Evolutionary conservation across 2,113 vertebrate genomes (phyloP).

Genomic region (Phalacrocorax aristotelis): DNA sequence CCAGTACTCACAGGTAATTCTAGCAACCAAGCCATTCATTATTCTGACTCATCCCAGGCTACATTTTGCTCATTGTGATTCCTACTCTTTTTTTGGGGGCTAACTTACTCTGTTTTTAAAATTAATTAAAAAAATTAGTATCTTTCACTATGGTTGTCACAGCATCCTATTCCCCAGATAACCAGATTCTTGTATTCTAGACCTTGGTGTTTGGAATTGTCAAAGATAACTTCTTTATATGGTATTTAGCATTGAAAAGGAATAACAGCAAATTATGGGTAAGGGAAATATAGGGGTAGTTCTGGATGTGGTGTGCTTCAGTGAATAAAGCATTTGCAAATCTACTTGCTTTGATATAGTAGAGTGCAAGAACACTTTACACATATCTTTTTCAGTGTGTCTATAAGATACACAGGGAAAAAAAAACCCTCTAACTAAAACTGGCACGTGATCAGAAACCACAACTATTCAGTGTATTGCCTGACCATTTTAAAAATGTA

Average conservation of each 20-base stretch:
- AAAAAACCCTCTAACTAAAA: background rate
- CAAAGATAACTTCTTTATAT: background rate
- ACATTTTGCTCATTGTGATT: background rate
- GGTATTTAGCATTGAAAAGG: conserved; percentile 3
- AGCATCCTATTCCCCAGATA: background rate
- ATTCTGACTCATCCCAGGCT: background rate
- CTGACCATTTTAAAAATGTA: conserved; percentile 35
- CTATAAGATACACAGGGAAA: background rate
- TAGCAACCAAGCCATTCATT: background rate
- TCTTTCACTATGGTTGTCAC: background rate
- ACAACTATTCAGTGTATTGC: conserved; percentile 50
- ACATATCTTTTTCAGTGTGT: conserved; percentile 26
- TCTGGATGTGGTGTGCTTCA: background rate
- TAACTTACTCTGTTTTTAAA: background rate
- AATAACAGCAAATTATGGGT: background rate
- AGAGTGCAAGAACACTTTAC: background rate
- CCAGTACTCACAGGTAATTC: background rate
- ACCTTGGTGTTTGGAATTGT: background rate
- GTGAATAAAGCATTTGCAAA: conserved; percentile 29
- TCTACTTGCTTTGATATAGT: conserved; percentile 38
- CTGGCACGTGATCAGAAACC: conserved; percentile 49
- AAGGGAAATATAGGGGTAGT: background rate
- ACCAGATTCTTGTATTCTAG: background rate
- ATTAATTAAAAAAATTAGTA: background rate
- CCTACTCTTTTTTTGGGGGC: accelerated